phyloP scores from a whole-genome alignment of 1,140 invertebrate genomes.

The Scaptodrosophila lebanonensis region DNA sequence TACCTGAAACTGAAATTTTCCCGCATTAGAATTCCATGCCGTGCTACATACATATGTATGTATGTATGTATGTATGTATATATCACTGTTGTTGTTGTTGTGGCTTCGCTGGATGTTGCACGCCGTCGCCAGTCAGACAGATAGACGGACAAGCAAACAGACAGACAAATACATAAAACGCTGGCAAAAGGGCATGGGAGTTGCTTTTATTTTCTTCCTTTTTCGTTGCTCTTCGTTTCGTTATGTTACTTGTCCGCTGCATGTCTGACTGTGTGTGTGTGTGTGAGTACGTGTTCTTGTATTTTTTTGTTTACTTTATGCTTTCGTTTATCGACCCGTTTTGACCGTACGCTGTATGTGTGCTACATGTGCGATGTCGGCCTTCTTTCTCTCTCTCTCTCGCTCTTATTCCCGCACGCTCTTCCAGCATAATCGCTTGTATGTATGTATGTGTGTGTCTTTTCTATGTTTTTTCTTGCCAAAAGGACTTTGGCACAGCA shows the following conservation, averaged over 20 bases:
- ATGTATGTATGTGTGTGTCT: no score
- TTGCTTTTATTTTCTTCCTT: conserved; percentile 43
- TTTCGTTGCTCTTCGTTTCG: conserved; percentile 24
- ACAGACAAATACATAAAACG: conserved; percentile 17
- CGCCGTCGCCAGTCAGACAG: conserved; percentile 43
- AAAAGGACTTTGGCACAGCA: conserved; percentile 18
- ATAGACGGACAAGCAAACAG: conserved; percentile 14
- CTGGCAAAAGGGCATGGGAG: conserved; percentile 38
- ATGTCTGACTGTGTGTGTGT: no score
- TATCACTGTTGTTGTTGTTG: conserved; percentile 33
- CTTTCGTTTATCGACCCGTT: conserved; percentile 76
- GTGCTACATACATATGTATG: no score
- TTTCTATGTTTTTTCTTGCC: not conserved
- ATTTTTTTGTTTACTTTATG: conserved; percentile 73
- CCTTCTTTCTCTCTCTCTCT: conserved; percentile 31
- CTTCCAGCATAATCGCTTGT: conserved; percentile 9
- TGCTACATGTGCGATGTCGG: conserved; percentile 56
- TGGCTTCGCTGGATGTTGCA: conserved; percentile 47
- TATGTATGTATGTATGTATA: no score
- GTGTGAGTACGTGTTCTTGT: conserved; percentile 33
- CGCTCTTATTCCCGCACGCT: conserved; percentile 14
- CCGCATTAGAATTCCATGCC: conserved; percentile 61
- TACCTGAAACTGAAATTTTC: conserved; percentile 73
- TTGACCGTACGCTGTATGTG: conserved; percentile 42
- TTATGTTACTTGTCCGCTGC: conserved; percentile 13